Conservation (phyloP, 92 coral and sea anemone species). For the Phenganax stokvisi region DNA sequence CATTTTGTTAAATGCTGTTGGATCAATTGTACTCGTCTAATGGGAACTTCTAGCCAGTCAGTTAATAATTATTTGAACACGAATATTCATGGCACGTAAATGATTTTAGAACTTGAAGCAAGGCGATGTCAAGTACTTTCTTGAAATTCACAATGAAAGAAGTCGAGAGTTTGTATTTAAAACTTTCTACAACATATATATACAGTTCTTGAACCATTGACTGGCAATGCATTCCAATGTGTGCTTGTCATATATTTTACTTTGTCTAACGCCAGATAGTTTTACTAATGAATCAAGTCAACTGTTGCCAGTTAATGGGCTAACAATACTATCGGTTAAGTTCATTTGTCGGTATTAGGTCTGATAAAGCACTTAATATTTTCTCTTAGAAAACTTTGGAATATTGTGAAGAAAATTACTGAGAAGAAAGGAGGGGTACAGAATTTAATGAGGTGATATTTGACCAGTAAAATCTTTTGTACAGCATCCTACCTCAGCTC, state of each 20-base stretch:
- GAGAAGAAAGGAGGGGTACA: conserved; percentile 32
- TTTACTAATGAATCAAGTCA: too few relatives aligned
- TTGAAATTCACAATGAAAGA: conserved; percentile 13
- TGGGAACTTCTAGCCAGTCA: too few relatives aligned
- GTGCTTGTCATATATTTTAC: too few relatives aligned
- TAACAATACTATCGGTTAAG: too few relatives aligned
- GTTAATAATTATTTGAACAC: too few relatives aligned
- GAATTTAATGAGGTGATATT: conserved; percentile 23
- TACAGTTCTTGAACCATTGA: too few relatives aligned
- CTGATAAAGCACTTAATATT: background rate
- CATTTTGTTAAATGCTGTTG: too few relatives aligned
- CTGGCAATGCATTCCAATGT: too few relatives aligned
- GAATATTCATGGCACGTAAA: too few relatives aligned
- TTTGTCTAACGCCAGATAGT: too few relatives aligned
- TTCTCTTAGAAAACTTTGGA: conserved; percentile 22
- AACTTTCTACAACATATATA: background rate
- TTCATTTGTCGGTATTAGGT: background rate
- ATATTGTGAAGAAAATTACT: conserved; percentile 9
- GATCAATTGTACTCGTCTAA: too few relatives aligned
- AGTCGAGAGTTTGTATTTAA: conserved; percentile 11
- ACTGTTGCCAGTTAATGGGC: too few relatives aligned
- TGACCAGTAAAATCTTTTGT: background rate
- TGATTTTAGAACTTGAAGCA: conserved; percentile 9
- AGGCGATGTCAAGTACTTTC: conserved; percentile 26
- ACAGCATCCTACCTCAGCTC: background rate